phyloP scores from a whole-genome alignment of 2,797 vertebrate genomes.

The Gallirallus australis region DNA sequence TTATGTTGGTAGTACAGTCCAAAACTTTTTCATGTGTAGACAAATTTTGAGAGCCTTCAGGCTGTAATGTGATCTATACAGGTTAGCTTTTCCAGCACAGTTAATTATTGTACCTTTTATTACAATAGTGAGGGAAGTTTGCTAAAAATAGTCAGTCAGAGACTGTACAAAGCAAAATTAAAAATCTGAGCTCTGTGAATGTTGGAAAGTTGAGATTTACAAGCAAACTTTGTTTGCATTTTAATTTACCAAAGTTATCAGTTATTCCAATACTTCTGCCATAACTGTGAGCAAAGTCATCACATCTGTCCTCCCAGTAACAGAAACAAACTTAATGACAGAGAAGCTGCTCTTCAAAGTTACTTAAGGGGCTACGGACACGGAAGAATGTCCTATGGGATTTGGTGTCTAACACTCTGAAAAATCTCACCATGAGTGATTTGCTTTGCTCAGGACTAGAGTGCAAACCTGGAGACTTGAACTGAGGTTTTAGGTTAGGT shows the following conservation, averaged over 20 bases:
- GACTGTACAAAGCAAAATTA: not conserved
- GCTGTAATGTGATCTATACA: not conserved
- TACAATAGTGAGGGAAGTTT: not conserved
- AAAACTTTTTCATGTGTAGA: not conserved
- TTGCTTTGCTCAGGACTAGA: not conserved
- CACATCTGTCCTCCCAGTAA: not conserved
- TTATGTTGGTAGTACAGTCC: not conserved
- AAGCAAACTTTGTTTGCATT: not conserved
- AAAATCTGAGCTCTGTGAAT: not conserved
- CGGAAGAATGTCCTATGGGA: not conserved
- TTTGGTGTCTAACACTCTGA: not conserved
- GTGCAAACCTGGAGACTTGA: not conserved
- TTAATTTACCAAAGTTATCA: not conserved
- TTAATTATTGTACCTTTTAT: not conserved
- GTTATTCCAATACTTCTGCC: not conserved
- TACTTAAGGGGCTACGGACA: not conserved
- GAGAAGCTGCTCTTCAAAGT: not conserved
- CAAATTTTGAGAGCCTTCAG: not conserved
- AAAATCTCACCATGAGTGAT: not conserved
- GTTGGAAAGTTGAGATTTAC: not conserved
- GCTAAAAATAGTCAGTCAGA: not conserved
- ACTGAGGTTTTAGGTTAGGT: not conserved
- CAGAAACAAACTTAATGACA: not conserved
- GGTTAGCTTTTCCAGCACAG: not conserved
- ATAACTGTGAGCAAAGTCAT: not conserved